Evolutionary conservation across 2,888 invertebrate genomes (phyloP), one percentile per base, ranked within the genome.

Genomic region (Tenthredo amoena): DNA sequence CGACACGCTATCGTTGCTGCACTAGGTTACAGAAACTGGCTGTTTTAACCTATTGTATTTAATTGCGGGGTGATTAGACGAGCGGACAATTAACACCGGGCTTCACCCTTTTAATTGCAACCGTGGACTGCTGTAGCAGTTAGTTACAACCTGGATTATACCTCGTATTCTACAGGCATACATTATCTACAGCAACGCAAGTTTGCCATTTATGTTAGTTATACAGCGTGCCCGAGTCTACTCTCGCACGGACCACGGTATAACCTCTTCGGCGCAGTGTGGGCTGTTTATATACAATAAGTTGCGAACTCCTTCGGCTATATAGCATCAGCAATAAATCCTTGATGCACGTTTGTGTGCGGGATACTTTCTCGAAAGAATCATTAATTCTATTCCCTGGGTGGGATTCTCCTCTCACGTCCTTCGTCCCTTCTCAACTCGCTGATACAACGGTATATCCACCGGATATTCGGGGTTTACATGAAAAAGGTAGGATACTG

Each of bases 321-420:
- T 18, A 10, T 43, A 37, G n/a, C 76, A 62, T 81, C 81, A 40
- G 81, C 81, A n/a, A 81, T 81, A 81, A 81, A 81, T 81, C 68
- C 34, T 68, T n/a, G 74, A 21, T 47, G 26, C 3, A 12, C 40
- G 47, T 18, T 79, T 55, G 55, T 55, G 37, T 26, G 81, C 31
- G 31, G 50, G 43, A 40, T 37, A 71, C 68, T 83, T 68, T 83
- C 83, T 47, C 68, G 68, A 83, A 68, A 83, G 43, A 65, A 83
- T 43, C 58, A 62, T 81, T 81, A 37, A 81, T 81, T 10, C 81
- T 18, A 26, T 62, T 18, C 34, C 31, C 9, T 43, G 77, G 40
- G 50, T 50, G 47, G 72, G 21, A 72, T 43, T 47, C 6, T 43
- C 43, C 43, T 21, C 43, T 43, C 34, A 9, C 31, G 10, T 31